Evolutionary conservation across 2,113 vertebrate genomes (phyloP), one percentile per base, ranked within the genome.

Genomic region (Otolemur garnettii): DNA sequence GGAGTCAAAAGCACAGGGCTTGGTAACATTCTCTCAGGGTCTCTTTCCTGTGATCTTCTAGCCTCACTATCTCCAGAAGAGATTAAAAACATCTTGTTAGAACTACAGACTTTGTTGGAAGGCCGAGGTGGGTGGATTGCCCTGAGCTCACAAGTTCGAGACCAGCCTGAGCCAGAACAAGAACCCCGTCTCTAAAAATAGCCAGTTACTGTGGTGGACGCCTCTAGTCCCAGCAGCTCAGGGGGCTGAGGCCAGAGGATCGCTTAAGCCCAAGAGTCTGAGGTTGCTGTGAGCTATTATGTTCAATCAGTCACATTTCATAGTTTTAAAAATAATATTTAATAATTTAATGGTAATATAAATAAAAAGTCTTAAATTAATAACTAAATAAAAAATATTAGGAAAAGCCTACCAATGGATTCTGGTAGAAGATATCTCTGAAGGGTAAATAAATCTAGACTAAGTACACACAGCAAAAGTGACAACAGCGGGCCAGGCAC

Each of bases 301-400:
- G 45, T 50, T 50, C 8, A 50, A 50, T 91, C 42, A 74, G 19
- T 84, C 33, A 85, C 7, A 68, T 33, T 86, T 78, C 87, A 85
- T 64, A 79, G 24, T 53, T 95, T 74, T 80, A 24, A 62, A 93
- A 93, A 84, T 91, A 91, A 94, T 72, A 66, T 82, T 90, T 72
- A 94, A 94, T 88, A 92, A 90, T 74, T 81, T 74, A 77, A 50
- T 45, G 59, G 8, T 57, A 87, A 7, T 12, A 78, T 87, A 92
- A 90, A 14, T n/a, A 33, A 81, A 88, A 80, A 81, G 24, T 3
- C 55, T 97, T 93, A 55, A 95, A 96, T 50, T 50, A 50, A 80
- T 66, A 84, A 92, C 35, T 60, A 5, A 69, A 77, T 81, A 85
- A 92, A 9, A 96, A 96, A 88, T 66, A 71, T 68, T 91, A 81